Conservation (phyloP, 2,888 invertebrate species). For the Tethea ocularis region DNA sequence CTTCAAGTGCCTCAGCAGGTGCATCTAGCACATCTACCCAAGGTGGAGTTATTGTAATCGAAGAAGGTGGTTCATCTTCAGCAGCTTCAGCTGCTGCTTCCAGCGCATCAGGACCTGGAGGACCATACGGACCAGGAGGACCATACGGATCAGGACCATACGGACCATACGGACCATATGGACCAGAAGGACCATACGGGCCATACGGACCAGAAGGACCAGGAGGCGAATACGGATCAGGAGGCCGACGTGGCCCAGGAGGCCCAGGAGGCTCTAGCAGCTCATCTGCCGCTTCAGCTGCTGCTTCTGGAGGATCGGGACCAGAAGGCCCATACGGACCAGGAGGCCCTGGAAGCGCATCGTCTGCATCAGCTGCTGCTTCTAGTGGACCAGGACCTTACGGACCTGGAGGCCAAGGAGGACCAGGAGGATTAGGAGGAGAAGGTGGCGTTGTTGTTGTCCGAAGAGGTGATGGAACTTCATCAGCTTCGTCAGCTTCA, state of each 20-base stretch:
- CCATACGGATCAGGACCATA: not conserved
- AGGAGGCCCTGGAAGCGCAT: slow-evolving; percentile 5
- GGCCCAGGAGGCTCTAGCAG: slow-evolving; percentile 11
- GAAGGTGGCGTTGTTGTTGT: too few relatives aligned
- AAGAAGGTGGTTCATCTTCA: too few relatives aligned
- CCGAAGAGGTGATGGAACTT: too few relatives aligned
- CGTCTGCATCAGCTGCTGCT: slow-evolving; percentile 12
- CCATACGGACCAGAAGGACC: not conserved
- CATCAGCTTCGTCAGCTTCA: not conserved
- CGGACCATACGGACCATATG: too few relatives aligned
- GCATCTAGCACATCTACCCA: too few relatives aligned
- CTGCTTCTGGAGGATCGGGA: too few relatives aligned
- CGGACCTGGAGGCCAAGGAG: slow-evolving; percentile 11
- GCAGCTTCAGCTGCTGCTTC: not conserved
- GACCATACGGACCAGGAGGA: slow-evolving; percentile 11
- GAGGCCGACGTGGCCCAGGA: too few relatives aligned
- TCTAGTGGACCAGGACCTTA: slow-evolving; percentile 5
- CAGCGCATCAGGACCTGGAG: slow-evolving; percentile 5
- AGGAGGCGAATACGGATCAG: too few relatives aligned
- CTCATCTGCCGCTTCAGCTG: slow-evolving; percentile 19
- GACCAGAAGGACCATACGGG: too few relatives aligned
- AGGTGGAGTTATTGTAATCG: too few relatives aligned
- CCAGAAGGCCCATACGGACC: too few relatives aligned
- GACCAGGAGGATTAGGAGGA: not conserved
- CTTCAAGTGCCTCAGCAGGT: too few relatives aligned